Percentiles rank a stretch among this genome's conserved stretches.
phyloP scores from a whole-genome alignment of 2,888 invertebrate species.

The Drosophila subsilvestris region DNA sequence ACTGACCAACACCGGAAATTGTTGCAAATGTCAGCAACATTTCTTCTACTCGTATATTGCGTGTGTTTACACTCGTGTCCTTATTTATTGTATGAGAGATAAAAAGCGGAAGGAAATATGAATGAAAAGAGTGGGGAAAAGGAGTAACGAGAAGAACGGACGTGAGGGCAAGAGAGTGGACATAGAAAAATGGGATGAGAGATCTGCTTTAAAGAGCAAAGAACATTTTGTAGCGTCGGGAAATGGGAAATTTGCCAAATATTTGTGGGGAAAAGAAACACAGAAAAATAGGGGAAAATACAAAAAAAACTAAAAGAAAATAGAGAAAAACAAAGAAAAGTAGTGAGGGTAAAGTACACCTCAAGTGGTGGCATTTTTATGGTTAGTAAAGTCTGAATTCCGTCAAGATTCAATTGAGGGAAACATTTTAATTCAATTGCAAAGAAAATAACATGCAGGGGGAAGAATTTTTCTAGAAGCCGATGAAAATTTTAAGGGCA shows the following conservation, averaged over 20 bases:
- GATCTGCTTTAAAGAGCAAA: not conserved
- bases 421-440: not conserved
- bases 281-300: conserved; percentile 10
- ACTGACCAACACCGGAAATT: conserved; percentile 75
- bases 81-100: conserved; percentile 39
- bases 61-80: conserved; percentile 33
- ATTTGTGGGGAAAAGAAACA: conserved; percentile 42
- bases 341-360: not conserved
- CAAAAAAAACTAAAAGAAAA: not conserved
- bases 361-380: not conserved
- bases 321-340: not conserved
- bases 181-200: conserved; percentile 30
- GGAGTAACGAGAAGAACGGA: not conserved
- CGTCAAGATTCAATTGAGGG: not conserved
- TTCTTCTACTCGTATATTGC: conserved; percentile 34
- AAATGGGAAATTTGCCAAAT: conserved; percentile 38
- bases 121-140: conserved; percentile 4
- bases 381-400: not conserved
- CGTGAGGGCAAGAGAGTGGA: not conserved
- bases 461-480: not conserved
- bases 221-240: not conserved
- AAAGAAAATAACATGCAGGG: not conserved
- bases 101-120: not conserved
- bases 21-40: conserved; percentile 75
- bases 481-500: fast-evolving